Conservation (phyloP, 2,113 vertebrate genomes). For the Henicopernis longicauda region DNA sequence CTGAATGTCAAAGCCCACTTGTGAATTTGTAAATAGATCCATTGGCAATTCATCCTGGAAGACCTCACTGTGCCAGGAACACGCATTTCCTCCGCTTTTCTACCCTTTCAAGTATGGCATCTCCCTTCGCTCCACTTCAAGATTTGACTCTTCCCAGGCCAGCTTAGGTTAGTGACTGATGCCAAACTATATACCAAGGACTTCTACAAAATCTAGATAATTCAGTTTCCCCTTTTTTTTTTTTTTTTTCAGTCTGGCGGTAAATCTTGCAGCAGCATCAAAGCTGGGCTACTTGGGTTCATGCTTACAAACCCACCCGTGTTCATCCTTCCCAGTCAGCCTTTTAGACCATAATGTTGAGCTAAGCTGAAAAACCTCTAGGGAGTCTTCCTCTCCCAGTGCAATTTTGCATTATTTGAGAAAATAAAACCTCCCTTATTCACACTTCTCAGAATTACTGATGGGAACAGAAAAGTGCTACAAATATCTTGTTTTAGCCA, state of each 20-base stretch:
- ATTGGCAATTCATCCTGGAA: neutral
- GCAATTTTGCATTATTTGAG: neutral
- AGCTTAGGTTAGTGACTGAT: neutral
- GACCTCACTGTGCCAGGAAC: neutral
- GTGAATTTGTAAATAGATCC: neutral
- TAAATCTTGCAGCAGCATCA: neutral
- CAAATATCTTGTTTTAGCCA: neutral
- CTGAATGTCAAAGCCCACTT: neutral
- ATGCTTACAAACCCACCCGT: neutral
- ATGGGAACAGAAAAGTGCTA: neutral
- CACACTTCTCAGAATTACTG: neutral
- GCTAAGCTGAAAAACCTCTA: neutral
- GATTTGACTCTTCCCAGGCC: neutral
- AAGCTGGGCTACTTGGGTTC: neutral
- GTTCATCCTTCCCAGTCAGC: neutral
- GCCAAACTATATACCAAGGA: neutral
- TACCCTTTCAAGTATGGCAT: neutral
- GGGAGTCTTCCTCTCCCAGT: neutral
- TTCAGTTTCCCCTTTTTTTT: neutral
- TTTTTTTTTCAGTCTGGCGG: neutral
- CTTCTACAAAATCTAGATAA: neutral
- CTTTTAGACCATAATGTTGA: neutral
- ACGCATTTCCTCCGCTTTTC: neutral
- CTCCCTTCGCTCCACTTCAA: neutral
- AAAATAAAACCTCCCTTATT: neutral